Conservation (phyloP, 2,113 vertebrate species). For the Hassar affinis region DNA sequence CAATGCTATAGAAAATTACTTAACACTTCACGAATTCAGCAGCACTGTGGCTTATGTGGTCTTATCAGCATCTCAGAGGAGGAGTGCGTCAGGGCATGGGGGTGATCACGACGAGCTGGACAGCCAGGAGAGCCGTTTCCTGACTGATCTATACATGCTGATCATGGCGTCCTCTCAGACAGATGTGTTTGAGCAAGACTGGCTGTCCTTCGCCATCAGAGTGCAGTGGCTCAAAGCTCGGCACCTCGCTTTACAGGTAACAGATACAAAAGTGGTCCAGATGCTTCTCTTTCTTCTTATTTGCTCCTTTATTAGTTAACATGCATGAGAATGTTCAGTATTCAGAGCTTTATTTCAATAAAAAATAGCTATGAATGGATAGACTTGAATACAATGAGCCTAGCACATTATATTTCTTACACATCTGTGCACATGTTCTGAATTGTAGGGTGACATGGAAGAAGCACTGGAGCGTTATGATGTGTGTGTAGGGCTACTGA, state of each 20-base stretch:
- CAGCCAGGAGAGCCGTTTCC: slow-evolving; percentile 84
- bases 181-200: slow-evolving; percentile 85
- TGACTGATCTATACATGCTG: slow-evolving; percentile 85
- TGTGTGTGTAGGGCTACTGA: slow-evolving; percentile 86
- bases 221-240: slow-evolving; percentile 96
- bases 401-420: not conserved
- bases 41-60: not conserved
- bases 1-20: not conserved
- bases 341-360: not conserved
- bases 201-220: slow-evolving; percentile 85
- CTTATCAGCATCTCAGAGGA: slow-evolving; percentile 82
- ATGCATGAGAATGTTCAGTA: not conserved
- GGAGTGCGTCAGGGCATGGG: slow-evolving; percentile 64
- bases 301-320: not conserved
- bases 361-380: not conserved
- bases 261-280: not conserved
- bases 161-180: slow-evolving; percentile 86
- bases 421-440: slow-evolving; percentile 8
- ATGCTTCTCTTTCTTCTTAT: not conserved
- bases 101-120: slow-evolving; percentile 78
- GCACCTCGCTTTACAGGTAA: slow-evolving; percentile 87
- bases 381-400: not conserved
- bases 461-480: slow-evolving; percentile 93
- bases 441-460: slow-evolving; percentile 92
- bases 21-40: not conserved